These are phyloP conservation scores for Seriola rivoliana DNA, from an alignment of 2,113 vertebrate species.

Conservation along the genomic window DNA sequence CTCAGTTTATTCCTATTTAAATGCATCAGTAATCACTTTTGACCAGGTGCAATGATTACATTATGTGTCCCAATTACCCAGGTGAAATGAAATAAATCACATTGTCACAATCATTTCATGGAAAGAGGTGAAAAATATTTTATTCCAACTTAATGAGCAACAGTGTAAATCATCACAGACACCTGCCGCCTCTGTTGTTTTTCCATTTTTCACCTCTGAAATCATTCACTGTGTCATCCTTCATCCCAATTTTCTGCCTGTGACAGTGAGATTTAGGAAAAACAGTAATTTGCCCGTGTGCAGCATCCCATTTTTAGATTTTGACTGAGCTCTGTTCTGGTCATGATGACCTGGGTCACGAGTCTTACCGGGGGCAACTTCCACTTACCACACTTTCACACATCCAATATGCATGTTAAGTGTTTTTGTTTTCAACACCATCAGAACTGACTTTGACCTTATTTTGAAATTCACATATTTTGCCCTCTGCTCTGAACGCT, in stretches of 20 bases:
- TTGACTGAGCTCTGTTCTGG: constrained; percentile 34
- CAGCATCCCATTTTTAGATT: constrained; percentile 8
- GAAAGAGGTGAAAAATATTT: too few species aligned
- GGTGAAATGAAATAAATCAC: too few species aligned
- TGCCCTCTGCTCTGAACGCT: background rate
- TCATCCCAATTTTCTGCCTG: constrained; percentile 15
- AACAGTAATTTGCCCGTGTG: background rate
- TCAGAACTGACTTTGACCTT: background rate
- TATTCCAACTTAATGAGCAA: too few species aligned
- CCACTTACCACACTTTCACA: constrained; percentile 11
- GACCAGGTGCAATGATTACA: too few species aligned
- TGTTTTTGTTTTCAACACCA: background rate
- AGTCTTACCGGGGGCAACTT: background rate
- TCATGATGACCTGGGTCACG: constrained; percentile 51
- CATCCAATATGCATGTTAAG: background rate
- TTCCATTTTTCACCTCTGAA: background rate
- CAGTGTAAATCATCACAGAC: background rate
- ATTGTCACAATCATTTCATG: too few species aligned
- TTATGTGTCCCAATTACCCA: too few species aligned
- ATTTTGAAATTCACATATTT: background rate
- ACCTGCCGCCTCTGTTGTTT: background rate
- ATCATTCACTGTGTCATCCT: background rate
- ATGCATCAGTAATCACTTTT: too few species aligned
- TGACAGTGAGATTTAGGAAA: background rate
- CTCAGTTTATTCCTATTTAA: too few species aligned